These are phyloP conservation scores for Plebejus anna DNA, from an alignment of 2,888 invertebrate species.

Conservation along the genomic window DNA sequence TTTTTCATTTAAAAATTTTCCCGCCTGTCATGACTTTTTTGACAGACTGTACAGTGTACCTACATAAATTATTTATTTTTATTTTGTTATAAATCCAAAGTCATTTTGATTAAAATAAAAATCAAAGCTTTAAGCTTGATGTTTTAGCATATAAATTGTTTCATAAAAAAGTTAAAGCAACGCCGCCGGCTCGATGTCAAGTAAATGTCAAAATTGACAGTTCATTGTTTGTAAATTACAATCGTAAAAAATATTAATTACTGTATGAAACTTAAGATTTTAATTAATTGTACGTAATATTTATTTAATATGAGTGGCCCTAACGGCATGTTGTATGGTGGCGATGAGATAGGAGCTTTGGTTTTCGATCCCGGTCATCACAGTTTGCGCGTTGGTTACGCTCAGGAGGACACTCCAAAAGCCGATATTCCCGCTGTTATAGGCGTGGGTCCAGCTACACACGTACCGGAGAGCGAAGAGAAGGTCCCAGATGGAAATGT, in stretches of 20 bases:
- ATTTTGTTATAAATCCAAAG: no score
- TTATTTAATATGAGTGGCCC: constrained; percentile 64
- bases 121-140: no score
- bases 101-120: no score
- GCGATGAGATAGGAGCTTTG: constrained; percentile 98
- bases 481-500: constrained; percentile 87
- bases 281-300: constrained; percentile 6
- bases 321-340: constrained; percentile 90
- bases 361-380: constrained; percentile 94
- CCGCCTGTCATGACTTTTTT: no score
- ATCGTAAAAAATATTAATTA: background rate
- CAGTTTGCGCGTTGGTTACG: constrained; percentile 93
- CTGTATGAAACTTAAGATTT: constrained; percentile 14
- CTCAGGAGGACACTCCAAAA: constrained; percentile 99
- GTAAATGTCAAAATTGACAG: constrained; percentile 1
- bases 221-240: background rate
- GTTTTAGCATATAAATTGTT: no score
- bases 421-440: constrained; percentile 97
- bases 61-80: no score
- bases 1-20: no score
- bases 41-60: no score
- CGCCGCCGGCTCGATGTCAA: background rate
- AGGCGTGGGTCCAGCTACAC: constrained; percentile 87
- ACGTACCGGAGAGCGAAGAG: constrained; percentile 86
- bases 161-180: background rate